phyloP scores from a whole-genome alignment of 2,113 vertebrate species.

The Sylvilagus bachmani region DNA sequence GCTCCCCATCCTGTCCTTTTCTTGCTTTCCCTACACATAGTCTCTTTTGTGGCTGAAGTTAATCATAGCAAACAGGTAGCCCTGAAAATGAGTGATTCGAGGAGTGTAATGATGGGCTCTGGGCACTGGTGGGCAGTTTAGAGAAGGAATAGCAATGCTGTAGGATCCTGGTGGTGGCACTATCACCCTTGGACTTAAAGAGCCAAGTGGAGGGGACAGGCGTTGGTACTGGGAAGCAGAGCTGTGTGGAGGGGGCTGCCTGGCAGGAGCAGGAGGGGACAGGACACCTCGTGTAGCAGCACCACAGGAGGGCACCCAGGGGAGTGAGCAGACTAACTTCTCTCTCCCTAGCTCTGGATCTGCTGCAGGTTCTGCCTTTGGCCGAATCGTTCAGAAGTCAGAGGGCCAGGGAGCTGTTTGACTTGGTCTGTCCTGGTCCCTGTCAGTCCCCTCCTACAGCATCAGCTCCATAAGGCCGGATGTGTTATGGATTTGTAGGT shows the following conservation, averaged over 20 bases:
- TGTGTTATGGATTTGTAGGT: background rate
- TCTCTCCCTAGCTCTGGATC: background rate
- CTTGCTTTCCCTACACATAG: background rate
- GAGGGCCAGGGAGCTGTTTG: background rate
- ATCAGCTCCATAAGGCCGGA: background rate
- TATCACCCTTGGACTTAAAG: background rate
- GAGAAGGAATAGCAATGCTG: background rate
- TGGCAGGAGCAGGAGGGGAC: background rate
- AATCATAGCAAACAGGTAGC: background rate
- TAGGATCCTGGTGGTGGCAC: background rate
- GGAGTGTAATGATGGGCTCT: background rate
- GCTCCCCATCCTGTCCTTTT: background rate
- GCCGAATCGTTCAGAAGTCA: background rate
- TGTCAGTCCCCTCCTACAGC: background rate
- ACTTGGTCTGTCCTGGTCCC: no score
- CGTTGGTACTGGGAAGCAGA: background rate
- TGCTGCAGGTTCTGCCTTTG: background rate
- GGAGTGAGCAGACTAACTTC: background rate
- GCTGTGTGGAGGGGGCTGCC: background rate
- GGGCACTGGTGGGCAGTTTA: background rate
- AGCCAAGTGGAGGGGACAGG: no score
- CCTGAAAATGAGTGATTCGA: background rate
- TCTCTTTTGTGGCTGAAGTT: background rate
- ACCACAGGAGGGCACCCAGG: no score
- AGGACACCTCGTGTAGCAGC: background rate